Conservation (phyloP, 2,113 vertebrate species). For the Ageneiosus marmoratus region DNA sequence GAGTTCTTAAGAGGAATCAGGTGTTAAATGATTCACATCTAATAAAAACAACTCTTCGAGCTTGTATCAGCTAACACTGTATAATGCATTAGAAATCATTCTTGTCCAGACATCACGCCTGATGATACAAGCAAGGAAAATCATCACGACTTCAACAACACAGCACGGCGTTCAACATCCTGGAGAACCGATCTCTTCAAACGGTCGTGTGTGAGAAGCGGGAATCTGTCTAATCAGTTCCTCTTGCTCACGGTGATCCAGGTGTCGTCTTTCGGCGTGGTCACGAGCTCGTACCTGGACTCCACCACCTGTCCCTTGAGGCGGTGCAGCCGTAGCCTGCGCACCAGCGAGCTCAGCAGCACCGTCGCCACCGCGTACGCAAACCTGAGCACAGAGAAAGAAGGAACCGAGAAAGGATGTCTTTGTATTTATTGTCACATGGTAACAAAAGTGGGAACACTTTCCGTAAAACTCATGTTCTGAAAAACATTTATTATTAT, state of each 20-base stretch:
- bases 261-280: conserved; percentile 89
- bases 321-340: conserved; percentile 77
- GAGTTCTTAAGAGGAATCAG: not conserved
- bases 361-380: conserved; percentile 86
- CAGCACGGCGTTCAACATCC: no score
- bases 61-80: not conserved
- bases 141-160: not conserved
- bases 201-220: not conserved
- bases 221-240: conserved; percentile 60
- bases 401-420: not conserved
- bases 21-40: not conserved
- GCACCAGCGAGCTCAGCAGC: conserved; percentile 83
- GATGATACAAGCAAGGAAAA: not conserved
- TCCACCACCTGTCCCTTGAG: conserved; percentile 85
- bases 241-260: conserved; percentile 90
- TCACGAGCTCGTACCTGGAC: conserved; percentile 89
- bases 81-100: not conserved
- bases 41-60: no score
- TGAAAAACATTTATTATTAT: not conserved
- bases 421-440: not conserved
- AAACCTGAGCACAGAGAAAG: conserved; percentile 72
- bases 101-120: not conserved
- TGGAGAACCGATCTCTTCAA: not conserved
- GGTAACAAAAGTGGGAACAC: not conserved
- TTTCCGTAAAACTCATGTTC: not conserved